Evolutionary conservation across 2,113 vertebrate species (phyloP).

Genomic region (Notechis scutatus): DNA sequence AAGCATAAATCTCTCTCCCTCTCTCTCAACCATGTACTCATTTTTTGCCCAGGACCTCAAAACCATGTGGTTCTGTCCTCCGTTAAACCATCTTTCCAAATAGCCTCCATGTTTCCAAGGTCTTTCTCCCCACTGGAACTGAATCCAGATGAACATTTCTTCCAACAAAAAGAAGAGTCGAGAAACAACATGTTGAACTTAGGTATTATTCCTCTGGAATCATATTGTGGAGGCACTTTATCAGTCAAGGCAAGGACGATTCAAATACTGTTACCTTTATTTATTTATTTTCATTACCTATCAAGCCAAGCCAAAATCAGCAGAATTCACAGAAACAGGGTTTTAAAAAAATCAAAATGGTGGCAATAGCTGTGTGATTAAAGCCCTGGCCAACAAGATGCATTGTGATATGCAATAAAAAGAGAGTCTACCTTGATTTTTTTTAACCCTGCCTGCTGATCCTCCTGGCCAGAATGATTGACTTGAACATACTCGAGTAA

Average conservation of each 20-base stretch:
- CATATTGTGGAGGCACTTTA: background rate
- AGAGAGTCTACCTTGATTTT: background rate
- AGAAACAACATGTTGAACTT: background rate
- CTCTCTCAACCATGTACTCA: no score
- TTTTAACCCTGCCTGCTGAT: background rate
- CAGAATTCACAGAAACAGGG: background rate
- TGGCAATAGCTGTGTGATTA: background rate
- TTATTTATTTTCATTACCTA: background rate
- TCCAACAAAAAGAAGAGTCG: no score
- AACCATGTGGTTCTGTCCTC: no score
- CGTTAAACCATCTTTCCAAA: no score
- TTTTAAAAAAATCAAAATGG: background rate
- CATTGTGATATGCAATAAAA: background rate
- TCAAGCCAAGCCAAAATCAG: background rate
- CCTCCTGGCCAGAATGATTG: background rate
- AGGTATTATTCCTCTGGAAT: background rate
- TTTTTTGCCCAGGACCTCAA: no score
- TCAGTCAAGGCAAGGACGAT: background rate
- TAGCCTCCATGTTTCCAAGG: no score
- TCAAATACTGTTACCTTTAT: background rate
- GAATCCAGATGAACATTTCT: no score
- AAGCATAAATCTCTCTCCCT: no score
- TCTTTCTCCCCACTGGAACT: no score
- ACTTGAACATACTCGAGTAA: background rate
- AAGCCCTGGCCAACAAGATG: background rate